Conservation (phyloP, 2,888 invertebrate genomes). For the Octodonta nipae region DNA sequence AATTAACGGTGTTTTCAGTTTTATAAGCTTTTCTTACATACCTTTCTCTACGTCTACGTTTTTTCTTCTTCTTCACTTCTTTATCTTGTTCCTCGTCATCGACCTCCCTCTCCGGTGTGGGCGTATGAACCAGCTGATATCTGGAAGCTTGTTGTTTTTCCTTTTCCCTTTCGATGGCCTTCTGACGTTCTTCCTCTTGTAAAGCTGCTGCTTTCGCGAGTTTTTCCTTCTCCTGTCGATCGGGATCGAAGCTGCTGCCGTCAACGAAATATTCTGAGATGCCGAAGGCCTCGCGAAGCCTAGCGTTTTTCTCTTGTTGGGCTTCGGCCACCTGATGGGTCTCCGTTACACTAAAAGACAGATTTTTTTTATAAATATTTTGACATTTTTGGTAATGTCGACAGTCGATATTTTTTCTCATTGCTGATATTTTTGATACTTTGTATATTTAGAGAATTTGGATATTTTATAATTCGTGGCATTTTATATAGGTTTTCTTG, state of each 20-base stretch:
- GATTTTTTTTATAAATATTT: no score
- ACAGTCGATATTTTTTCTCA: no score
- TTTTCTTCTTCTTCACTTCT: constrained; percentile 52
- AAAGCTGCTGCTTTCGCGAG: constrained; percentile 39
- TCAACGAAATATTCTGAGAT: constrained; percentile 88
- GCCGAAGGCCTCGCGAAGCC: constrained; percentile 85
- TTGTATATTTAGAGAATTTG: no score
- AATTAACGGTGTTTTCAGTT: constrained; percentile 2
- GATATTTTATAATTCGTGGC: no score
- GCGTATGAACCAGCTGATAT: constrained; percentile 65
- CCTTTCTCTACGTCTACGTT: constrained; percentile 50
- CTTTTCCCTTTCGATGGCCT: constrained; percentile 35
- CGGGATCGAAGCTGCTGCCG: constrained; percentile 81
- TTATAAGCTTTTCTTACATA: not conserved
- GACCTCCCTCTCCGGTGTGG: constrained; percentile 44
- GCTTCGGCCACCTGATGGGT: constrained; percentile 94
- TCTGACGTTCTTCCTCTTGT: constrained; percentile 29
- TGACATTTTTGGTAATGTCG: no score
- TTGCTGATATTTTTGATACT: no score
- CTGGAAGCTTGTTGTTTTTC: constrained; percentile 36
- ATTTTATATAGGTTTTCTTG: no score
- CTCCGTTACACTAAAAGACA: constrained; percentile 58
- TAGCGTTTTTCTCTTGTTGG: constrained; percentile 88
- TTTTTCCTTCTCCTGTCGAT: constrained; percentile 50
- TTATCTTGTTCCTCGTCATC: constrained; percentile 20